Evolutionary conservation across 1,140 invertebrate species (phyloP).

Genomic region (Drosophila murphyi): DNA sequence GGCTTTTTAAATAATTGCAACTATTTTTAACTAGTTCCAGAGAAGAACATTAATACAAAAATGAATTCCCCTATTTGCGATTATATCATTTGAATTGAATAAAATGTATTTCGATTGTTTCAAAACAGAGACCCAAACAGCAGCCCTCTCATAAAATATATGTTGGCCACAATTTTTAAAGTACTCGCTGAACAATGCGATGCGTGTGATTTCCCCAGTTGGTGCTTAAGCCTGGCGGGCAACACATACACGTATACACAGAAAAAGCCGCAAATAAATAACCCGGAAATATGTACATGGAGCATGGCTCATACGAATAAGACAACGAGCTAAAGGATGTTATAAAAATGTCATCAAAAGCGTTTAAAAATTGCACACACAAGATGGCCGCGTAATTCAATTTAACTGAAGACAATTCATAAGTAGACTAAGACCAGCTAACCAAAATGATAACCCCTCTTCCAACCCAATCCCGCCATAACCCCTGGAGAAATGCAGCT

Average conservation of each 20-base stretch:
- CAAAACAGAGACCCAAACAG: background rate
- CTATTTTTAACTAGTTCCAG: too few relatives aligned
- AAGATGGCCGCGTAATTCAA: constrained; percentile 69
- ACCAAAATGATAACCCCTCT: background rate
- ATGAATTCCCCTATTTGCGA: background rate
- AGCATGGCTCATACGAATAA: background rate
- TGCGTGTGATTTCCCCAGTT: constrained; percentile 68
- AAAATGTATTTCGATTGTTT: background rate
- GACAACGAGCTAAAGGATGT: constrained; percentile 25
- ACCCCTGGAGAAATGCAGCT: constrained; percentile 10
- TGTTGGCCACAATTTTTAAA: constrained; percentile 4
- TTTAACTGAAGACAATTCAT: constrained; percentile 47
- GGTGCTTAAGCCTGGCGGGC: constrained; percentile 45
- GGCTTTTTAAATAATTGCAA: too few relatives aligned
- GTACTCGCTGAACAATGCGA: constrained; percentile 12
- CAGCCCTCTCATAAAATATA: background rate
- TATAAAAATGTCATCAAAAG: constrained; percentile 76
- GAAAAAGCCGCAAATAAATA: constrained; percentile 51
- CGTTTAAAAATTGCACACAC: constrained; percentile 76
- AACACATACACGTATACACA: background rate
- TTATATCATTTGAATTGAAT: constrained; percentile 1
- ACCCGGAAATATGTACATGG: constrained; percentile 19
- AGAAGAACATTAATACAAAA: background rate
- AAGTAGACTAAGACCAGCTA: constrained; percentile 51
- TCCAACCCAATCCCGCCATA: background rate